Evolutionary conservation across 2,797 vertebrate genomes (phyloP).

Genomic region (Gymnopithys bicolor): DNA sequence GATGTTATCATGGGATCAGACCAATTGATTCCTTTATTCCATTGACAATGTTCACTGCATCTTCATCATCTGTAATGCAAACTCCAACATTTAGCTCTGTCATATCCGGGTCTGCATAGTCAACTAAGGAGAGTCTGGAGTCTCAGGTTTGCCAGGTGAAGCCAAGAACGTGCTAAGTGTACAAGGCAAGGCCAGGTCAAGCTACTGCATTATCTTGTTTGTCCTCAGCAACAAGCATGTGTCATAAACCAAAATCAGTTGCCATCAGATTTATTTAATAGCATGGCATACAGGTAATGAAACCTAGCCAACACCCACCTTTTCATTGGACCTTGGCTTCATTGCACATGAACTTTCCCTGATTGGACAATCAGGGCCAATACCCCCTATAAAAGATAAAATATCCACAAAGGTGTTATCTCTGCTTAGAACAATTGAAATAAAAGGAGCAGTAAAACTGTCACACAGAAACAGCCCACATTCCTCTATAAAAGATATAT

Average conservation of each 20-base stretch:
- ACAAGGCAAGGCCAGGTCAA: neutral
- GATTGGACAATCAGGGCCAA: neutral
- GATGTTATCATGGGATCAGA: neutral
- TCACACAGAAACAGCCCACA: neutral
- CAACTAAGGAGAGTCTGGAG: neutral
- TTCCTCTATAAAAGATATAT: neutral
- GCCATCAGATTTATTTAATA: neutral
- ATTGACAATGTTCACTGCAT: neutral
- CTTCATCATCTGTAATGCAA: neutral
- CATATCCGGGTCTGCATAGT: neutral
- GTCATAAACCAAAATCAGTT: neutral
- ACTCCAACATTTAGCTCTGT: neutral
- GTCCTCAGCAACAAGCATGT: neutral
- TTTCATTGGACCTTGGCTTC: neutral
- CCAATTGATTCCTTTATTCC: neutral
- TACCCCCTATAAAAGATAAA: neutral
- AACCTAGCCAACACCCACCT: neutral
- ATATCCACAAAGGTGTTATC: neutral
- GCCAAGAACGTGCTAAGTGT: neutral
- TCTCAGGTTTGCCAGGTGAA: neutral
- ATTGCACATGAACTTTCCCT: neutral
- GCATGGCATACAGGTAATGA: neutral
- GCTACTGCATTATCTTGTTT: neutral
- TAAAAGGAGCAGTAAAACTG: neutral
- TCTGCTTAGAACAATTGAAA: neutral